Evolutionary conservation across 2,888 invertebrate genomes (phyloP).

Genomic region (Rotaria sp.): DNA sequence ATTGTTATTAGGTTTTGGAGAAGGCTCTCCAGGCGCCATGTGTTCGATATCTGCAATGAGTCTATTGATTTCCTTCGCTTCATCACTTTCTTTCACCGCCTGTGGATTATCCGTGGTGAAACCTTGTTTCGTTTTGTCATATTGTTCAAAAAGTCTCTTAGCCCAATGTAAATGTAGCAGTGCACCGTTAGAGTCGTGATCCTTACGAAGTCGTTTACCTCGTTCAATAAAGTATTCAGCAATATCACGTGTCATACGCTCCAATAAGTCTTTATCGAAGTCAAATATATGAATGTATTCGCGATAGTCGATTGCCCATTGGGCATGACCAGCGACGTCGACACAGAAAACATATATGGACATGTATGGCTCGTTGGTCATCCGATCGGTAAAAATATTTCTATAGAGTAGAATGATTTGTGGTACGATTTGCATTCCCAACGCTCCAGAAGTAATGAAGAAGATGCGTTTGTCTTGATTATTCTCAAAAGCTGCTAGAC

Average conservation of each 20-base stretch:
- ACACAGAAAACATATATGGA: neutral
- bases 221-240: neutral
- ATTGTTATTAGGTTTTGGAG: too few relatives aligned
- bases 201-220: neutral
- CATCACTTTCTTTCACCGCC: too few relatives aligned
- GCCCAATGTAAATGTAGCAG: neutral
- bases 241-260: neutral
- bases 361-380: neutral
- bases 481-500: neutral
- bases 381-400: neutral
- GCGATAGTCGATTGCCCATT: neutral
- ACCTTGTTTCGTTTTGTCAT: neutral
- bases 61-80: too few relatives aligned
- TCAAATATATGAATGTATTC: neutral
- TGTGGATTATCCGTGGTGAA: too few relatives aligned
- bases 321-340: neutral
- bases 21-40: too few relatives aligned
- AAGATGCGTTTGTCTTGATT: neutral
- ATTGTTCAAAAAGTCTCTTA: neutral
- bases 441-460: neutral
- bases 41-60: too few relatives aligned
- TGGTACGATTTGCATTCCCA: neutral
- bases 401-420: neutral
- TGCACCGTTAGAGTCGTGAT: neutral
- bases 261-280: neutral